Conservation (phyloP, 2,888 invertebrate genomes). For the Galeruca laticollis region DNA sequence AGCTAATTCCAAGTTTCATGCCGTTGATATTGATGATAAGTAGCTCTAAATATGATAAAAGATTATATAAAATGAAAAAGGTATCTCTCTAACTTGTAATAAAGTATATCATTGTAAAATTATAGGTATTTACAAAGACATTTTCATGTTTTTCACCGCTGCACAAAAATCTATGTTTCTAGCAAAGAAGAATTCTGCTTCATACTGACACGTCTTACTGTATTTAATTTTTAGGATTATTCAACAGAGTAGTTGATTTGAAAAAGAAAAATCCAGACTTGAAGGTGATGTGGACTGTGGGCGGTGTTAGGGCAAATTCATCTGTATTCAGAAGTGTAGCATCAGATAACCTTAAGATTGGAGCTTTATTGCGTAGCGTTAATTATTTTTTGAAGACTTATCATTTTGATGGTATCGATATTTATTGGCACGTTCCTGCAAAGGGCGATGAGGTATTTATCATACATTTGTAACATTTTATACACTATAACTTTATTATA, state of each 20-base stretch:
- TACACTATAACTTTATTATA: too few relatives aligned
- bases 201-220: neutral
- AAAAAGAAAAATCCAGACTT: conserved; percentile 52
- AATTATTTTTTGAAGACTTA: conserved; percentile 49
- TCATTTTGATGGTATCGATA: conserved; percentile 55
- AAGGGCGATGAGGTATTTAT: conserved; percentile 45
- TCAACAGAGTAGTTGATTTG: conserved; percentile 47
- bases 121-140: too few relatives aligned
- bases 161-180: too few relatives aligned
- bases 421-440: conserved; percentile 56
- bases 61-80: too few relatives aligned
- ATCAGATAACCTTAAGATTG: conserved; percentile 46
- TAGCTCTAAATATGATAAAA: too few relatives aligned
- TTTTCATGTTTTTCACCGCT: too few relatives aligned
- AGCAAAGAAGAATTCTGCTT: neutral
- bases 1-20: too few relatives aligned
- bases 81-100: too few relatives aligned
- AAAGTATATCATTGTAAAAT: too few relatives aligned
- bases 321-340: conserved; percentile 48
- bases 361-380: conserved; percentile 52
- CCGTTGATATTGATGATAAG: too few relatives aligned
- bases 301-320: conserved; percentile 50
- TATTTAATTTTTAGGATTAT: conserved; percentile 46
- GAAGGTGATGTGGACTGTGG: conserved; percentile 53
- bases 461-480: too few relatives aligned